Base-by-base conservation (phyloP, 2,797 vertebrate genomes). In the Threskiornis aethiopicus region DNA sequence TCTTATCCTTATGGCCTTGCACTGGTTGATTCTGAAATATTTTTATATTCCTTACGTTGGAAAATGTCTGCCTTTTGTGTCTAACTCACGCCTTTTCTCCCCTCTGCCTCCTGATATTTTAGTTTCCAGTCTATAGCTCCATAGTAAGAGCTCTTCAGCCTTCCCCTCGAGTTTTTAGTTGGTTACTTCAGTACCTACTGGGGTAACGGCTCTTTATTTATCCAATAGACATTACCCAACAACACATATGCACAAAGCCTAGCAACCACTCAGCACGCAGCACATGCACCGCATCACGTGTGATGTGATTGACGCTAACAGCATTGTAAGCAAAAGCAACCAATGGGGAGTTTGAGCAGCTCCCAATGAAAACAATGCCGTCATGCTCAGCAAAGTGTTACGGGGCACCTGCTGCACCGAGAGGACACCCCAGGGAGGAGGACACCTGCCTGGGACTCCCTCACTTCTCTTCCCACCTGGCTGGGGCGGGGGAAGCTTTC, bases 301-400 rank as follows among this genome's bases (percentile, higher is more conserved):
- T 11, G 47, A 42, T 0, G 0, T 4, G 1, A 14, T 12, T 64
- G 16, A 20, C 1, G 0, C 46, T 9, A 52, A 41, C 26, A 49
- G 19, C 31, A 29, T 54, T 16, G 15, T 16, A 52, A 71, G 25
- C 39, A 66, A 26, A 62, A 35, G 7, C 31, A 81, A 8, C 31
- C 28, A 11, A 8, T 5, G 19, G 25, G 31, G 57, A 61, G 10
- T 29, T n/a, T 6, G 31, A 70, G 69, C 35, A 65, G 39, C 35
- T 76, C 64, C 25, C 41, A 29, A 5, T 1, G 18, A 46, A 46
- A 75, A 10, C 46, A 29, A 47, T 1, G 10, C 26, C 19, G 35
- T n/a, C 39, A 17, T 1, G 1, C 65, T 66, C 17, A 54, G 59
- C 16, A 33, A 46, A 75, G 47, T 2, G 24, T 31, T 57, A 13